Percentiles rank a stretch among this genome's conserved stretches.
Evolutionary conservation across 2,888 invertebrate species (phyloP).

Genomic region (Drosophila ustulata): DNA sequence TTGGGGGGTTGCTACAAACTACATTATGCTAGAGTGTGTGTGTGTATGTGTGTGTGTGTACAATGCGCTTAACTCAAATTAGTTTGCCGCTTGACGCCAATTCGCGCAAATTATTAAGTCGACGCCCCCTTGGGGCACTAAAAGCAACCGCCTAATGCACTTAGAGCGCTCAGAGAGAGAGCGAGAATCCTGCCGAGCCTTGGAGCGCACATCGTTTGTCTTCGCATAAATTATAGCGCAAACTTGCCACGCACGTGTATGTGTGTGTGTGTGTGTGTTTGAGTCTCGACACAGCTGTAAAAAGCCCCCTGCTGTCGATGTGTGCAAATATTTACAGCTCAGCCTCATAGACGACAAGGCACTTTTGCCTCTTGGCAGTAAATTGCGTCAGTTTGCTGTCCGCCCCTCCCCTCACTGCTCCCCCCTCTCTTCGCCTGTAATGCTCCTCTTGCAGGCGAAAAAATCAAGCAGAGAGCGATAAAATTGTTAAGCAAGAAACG

Average conservation of each 20-base stretch:
- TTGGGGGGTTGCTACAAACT: constrained; percentile 1
- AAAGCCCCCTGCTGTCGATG: constrained; percentile 34
- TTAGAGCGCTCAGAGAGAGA: constrained; percentile 36
- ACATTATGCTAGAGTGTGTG: constrained; percentile 22
- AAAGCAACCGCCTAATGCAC: constrained; percentile 68
- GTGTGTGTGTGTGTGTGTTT: constrained; percentile 1
- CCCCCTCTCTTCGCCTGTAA: not conserved
- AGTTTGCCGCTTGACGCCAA: constrained; percentile 74
- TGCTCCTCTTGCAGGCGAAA: constrained; percentile 11
- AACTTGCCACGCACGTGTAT: constrained; percentile 13
- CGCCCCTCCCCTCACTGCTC: not conserved
- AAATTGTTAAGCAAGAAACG: constrained; percentile 73
- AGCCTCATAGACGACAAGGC: constrained; percentile 26
- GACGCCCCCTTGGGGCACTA: constrained; percentile 58
- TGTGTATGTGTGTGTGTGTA: constrained; percentile 33
- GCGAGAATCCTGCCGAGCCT: constrained; percentile 25
- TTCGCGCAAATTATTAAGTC: constrained; percentile 77
- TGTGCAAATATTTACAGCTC: constrained; percentile 62
- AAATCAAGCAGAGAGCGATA: constrained; percentile 55
- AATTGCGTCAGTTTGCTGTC: constrained; percentile 46
- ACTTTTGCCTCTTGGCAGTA: constrained; percentile 53
- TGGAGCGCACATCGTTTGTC: constrained; percentile 55
- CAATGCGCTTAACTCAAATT: constrained; percentile 75
- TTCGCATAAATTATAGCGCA: constrained; percentile 71
- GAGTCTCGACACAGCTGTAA: constrained; percentile 57